Evolutionary conservation across 2,797 vertebrate genomes (phyloP).

Genomic region (Psittacula echo): DNA sequence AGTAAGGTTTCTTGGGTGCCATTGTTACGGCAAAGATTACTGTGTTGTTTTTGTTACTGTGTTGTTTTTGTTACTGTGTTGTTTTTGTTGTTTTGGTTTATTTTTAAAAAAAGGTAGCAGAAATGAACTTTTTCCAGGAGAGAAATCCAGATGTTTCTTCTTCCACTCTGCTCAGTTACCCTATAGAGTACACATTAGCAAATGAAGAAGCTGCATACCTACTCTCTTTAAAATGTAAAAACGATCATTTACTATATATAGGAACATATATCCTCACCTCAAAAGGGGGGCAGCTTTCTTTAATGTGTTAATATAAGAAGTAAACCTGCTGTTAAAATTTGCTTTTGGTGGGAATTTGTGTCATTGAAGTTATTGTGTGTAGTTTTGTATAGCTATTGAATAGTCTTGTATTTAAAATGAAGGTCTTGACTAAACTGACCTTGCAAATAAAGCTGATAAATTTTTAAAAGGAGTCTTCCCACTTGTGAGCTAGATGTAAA

Average conservation of each 20-base stretch:
- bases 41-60: background rate
- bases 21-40: background rate
- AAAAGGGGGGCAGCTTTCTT: background rate
- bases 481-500: background rate
- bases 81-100: background rate
- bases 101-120: background rate
- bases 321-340: background rate
- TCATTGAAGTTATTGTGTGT: background rate
- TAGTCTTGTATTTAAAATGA: background rate
- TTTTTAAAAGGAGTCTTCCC: background rate
- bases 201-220: background rate
- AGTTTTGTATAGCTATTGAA: background rate
- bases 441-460: background rate
- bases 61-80: too few species aligned
- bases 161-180: accelerated
- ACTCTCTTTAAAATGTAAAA: background rate
- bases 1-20: background rate
- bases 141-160: background rate
- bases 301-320: background rate
- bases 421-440: background rate
- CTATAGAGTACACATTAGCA: background rate
- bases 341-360: background rate
- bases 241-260: background rate
- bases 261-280: background rate
- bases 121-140: background rate